These are phyloP conservation scores for Diabrotica undecimpunctata DNA, from an alignment of 1,140 invertebrate species.

Conservation along the genomic window DNA sequence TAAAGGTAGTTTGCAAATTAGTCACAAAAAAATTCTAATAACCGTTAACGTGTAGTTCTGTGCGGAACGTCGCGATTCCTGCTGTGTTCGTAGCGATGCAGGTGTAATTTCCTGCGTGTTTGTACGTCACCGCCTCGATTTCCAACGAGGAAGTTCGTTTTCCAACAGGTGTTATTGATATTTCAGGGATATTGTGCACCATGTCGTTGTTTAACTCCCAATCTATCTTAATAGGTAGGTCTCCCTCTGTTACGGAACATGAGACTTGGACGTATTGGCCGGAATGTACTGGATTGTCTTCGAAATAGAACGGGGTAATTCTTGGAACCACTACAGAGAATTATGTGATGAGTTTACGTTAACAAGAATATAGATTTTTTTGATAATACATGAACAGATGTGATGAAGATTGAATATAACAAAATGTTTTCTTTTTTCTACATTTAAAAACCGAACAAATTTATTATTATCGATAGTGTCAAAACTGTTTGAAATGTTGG, in stretches of 20 bases:
- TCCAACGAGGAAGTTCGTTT: conserved; percentile 50
- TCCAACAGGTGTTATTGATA: conserved; percentile 51
- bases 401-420: too few species aligned
- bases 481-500: too few species aligned
- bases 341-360: not conserved
- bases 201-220: conserved; percentile 62
- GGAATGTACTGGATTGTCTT: conserved; percentile 63
- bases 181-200: conserved; percentile 48
- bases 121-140: conserved; percentile 68
- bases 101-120: conserved; percentile 63
- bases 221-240: conserved; percentile 61
- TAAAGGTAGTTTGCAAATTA: conserved; percentile 11
- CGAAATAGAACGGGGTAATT: conserved; percentile 65
- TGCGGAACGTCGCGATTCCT: conserved; percentile 49
- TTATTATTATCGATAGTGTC: too few species aligned
- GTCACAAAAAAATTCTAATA: not conserved
- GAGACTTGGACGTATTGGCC: conserved; percentile 68
- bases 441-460: too few species aligned
- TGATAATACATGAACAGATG: too few species aligned
- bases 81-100: conserved; percentile 66
- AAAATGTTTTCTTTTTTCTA: too few species aligned
- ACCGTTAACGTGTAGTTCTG: conserved; percentile 39
- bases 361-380: too few species aligned
- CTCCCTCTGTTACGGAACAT: conserved; percentile 70
- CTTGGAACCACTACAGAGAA: conserved; percentile 56